phyloP scores from a whole-genome alignment of 2,888 invertebrate species.

The Venustoraphidia nigricollis region DNA sequence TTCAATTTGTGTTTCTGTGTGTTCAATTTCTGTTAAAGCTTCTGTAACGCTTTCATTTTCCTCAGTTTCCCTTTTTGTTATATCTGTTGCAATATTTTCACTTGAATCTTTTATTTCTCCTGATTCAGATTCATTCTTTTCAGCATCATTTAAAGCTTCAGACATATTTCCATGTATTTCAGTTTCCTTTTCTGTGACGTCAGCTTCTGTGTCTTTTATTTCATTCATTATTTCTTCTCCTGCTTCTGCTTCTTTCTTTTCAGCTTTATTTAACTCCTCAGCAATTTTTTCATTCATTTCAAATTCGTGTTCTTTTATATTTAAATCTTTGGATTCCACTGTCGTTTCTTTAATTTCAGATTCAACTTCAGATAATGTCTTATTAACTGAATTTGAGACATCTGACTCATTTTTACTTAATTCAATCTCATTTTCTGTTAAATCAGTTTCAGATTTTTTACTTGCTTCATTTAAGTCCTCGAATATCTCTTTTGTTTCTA shows the following conservation, averaged over 20 bases:
- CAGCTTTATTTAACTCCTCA: no score
- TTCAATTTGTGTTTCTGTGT: not conserved
- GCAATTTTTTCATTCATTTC: no score
- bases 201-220: no score
- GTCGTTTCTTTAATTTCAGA: not conserved
- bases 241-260: no score
- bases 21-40: slow-evolving; percentile 6
- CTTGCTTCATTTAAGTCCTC: no score
- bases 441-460: not conserved
- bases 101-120: not conserved
- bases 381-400: not conserved
- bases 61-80: slow-evolving; percentile 2
- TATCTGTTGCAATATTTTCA: not conserved
- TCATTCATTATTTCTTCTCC: no score
- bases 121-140: slow-evolving; percentile 2
- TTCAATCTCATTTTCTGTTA: not conserved
- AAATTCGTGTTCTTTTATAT: no score
- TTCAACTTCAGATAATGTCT: not conserved
- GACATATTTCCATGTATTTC: slow-evolving; percentile 9
- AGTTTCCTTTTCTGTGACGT: not conserved
- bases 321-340: not conserved
- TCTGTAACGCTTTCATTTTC: slow-evolving; percentile 2
- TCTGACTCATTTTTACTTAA: not conserved
- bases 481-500: slow-evolving; percentile 2
- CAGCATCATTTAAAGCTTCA: slow-evolving; percentile 2